A percentile compares a stretch with the other conserved stretches of the same genome.
phyloP scores from a whole-genome alignment of 2,888 invertebrate genomes.

The Odiellus spinosus region DNA sequence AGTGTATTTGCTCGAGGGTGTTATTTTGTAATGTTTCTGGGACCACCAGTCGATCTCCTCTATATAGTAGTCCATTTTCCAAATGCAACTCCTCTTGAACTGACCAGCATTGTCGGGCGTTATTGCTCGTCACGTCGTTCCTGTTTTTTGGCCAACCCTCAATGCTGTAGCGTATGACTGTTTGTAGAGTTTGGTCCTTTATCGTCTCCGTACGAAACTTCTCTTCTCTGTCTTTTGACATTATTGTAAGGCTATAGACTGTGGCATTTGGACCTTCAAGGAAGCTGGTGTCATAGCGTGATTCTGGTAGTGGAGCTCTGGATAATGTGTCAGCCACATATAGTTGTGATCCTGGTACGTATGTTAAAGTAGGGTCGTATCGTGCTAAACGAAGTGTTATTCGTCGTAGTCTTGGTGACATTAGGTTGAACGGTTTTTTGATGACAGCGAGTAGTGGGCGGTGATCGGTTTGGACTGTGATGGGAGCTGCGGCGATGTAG shows the following conservation, averaged over 20 bases:
- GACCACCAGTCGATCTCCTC: conserved; percentile 3
- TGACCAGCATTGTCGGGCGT: conserved; percentile 1
- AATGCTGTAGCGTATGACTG: not conserved
- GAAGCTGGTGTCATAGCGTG: not conserved
- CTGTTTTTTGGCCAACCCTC: conserved; percentile 4
- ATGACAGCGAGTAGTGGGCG: conserved; percentile 27
- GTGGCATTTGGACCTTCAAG: not conserved
- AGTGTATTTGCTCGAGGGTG: conserved; percentile 1
- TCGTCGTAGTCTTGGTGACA: conserved; percentile 27
- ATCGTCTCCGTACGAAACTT: not conserved
- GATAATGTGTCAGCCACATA: conserved; percentile 18
- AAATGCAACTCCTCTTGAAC: conserved; percentile 3
- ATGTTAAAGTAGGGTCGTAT: conserved; percentile 1
- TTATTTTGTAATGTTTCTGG: conserved; percentile 1
- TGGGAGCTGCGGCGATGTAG: conserved; percentile 3
- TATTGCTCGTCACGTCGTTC: not conserved
- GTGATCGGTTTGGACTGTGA: conserved; percentile 28
- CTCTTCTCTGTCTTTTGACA: conserved; percentile 2
- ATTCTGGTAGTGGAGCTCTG: conserved; percentile 7
- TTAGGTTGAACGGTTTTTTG: conserved; percentile 24
- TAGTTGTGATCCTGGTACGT: conserved; percentile 16
- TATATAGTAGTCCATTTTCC: conserved; percentile 4
- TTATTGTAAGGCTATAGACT: not conserved
- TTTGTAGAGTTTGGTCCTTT: conserved; percentile 1
- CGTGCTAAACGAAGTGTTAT: conserved; percentile 21